A percentile compares a stretch with the other conserved stretches of the same genome.
Conservation (phyloP, 2,797 vertebrate genomes). For the Epinephelus coioides region DNA sequence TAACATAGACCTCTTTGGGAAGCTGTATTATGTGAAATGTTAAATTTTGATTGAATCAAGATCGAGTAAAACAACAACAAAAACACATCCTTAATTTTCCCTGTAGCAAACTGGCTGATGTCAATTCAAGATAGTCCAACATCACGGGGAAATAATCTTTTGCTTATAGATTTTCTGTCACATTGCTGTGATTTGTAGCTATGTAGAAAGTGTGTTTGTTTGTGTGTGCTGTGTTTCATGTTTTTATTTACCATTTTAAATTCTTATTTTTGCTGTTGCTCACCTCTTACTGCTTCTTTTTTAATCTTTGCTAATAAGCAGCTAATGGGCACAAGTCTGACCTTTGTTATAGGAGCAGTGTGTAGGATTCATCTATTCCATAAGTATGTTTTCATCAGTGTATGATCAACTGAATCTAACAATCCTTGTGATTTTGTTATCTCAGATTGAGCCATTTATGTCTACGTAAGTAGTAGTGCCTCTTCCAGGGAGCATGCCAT, state of each 20-base stretch:
- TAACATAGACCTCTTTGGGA: background rate
- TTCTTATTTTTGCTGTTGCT: constrained; percentile 11
- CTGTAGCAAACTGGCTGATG: background rate
- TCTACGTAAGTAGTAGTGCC: no score
- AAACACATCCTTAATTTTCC: background rate
- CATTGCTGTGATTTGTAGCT: background rate
- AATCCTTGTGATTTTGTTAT: no score
- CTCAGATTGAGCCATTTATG: no score
- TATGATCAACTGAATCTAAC: no score
- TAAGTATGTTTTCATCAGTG: no score
- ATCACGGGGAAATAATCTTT: background rate
- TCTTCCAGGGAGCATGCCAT: no score
- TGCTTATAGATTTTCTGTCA: background rate
- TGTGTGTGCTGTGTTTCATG: constrained; percentile 46
- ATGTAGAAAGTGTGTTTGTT: constrained; percentile 5
- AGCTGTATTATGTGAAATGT: background rate
- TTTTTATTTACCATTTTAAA: constrained; percentile 7
- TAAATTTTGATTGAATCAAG: background rate
- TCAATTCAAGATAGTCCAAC: background rate
- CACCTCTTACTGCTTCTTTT: constrained; percentile 15
- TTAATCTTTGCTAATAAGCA: constrained; percentile 3
- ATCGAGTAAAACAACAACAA: background rate
- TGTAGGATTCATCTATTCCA: no score
- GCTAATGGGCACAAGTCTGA: constrained; percentile 12
- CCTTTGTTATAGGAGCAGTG: background rate